phyloP scores from a whole-genome alignment of 2,113 vertebrate species.

The Hippolais icterina region DNA sequence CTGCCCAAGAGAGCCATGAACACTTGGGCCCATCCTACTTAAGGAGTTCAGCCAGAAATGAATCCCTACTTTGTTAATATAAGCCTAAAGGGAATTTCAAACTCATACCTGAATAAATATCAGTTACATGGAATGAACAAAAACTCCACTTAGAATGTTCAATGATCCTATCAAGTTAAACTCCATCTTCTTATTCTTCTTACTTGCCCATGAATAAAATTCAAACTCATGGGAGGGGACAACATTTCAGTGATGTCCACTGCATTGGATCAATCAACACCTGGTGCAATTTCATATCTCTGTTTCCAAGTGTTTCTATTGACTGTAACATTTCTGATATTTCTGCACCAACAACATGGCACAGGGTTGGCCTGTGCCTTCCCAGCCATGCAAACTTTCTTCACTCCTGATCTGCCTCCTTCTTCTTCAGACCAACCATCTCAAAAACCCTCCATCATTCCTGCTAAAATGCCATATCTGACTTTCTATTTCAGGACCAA shows the following conservation, averaged over 20 bases:
- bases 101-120: not conserved
- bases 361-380: not conserved
- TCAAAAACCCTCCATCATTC: not conserved
- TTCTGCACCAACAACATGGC: not conserved
- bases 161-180: not conserved
- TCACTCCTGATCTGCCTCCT: not conserved
- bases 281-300: not conserved
- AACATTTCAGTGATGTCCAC: not conserved
- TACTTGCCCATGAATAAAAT: not conserved
- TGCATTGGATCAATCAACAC: not conserved
- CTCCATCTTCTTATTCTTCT: not conserved
- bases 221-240: not conserved
- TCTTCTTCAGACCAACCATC: not conserved
- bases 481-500: accelerated
- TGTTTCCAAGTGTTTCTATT: not conserved
- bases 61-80: not conserved
- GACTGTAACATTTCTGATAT: not conserved
- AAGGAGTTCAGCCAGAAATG: not conserved
- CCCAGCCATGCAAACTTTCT: not conserved
- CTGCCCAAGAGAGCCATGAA: not conserved
- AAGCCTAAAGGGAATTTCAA: not conserved
- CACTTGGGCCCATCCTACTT: not conserved
- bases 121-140: not conserved
- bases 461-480: not conserved
- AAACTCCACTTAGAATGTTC: not conserved